Evolutionary conservation across 2,797 vertebrate genomes (phyloP), one percentile per base, ranked within the genome.

Genomic region (Dallia pectoralis): DNA sequence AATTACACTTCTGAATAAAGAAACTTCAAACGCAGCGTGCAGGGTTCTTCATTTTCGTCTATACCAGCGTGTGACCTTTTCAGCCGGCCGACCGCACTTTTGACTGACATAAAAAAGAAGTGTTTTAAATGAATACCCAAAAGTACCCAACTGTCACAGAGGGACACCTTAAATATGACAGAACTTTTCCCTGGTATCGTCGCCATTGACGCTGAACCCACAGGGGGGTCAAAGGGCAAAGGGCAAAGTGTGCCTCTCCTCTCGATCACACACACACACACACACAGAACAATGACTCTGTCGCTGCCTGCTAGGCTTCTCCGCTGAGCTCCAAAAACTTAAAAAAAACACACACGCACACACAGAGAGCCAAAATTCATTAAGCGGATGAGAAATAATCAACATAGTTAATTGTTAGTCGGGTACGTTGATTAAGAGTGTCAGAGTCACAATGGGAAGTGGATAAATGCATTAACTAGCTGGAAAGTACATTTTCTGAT

Each of bases 311-410:
- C 67, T 73, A 84, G 82, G 80, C 77, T 63, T 69, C 16, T 72
- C 80, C 84, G 59, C 71, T 59, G 56, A 56, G 76, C 73, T 74
- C 53, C 72, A 40, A 27, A 74, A 63, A 76, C 82, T 78, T 63
- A 73, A 27, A 22, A 59, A 7, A 59, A 7, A 27, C 51, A 53
- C 49, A 1, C n/a, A 56, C n/a, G 9, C 51, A 75, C 25, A 73
- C 86, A 79, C 77, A 71, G 81, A 79, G 51, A 86, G 79, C 71
- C 65, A 48, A 85, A 72, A 79, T 80, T 84, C 75, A 81, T 90
- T 87, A 87, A 68, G 73, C 49, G 16, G 81, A 80, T 82, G 84
- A 86, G 82, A 86, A 90, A 89, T 86, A 88, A 89, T 87, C 76
- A 79, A 84, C 80, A 80, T 27, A 59, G 25, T 82, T 79, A 87